These are phyloP conservation scores for Lamprologus speciosus DNA, from an alignment of 2,113 vertebrate species.

Conservation along the genomic window DNA sequence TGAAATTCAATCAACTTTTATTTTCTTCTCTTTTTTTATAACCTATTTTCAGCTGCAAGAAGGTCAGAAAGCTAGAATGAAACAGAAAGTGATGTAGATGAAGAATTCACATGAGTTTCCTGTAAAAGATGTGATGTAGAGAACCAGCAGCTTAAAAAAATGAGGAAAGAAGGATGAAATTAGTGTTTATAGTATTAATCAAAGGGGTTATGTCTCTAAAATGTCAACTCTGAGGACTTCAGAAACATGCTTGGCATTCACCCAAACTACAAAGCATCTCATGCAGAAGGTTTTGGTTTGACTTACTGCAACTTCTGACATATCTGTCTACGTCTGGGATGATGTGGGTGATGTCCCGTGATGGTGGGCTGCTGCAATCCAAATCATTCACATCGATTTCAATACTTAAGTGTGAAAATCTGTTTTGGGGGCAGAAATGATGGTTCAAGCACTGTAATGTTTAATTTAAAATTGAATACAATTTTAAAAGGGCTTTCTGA, in stretches of 20 bases:
- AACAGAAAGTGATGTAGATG: background rate
- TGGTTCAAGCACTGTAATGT: background rate
- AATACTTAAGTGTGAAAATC: background rate
- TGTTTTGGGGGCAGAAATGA: background rate
- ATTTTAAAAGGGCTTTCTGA: background rate
- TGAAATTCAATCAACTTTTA: background rate
- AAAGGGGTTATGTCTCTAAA: background rate
- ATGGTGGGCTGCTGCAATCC: background rate
- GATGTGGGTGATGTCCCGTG: background rate
- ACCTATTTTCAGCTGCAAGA: background rate
- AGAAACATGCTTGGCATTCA: background rate
- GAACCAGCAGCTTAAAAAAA: background rate
- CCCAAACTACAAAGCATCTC: background rate
- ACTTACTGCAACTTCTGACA: background rate
- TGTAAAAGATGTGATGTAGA: background rate
- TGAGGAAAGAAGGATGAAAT: background rate
- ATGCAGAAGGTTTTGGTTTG: background rate
- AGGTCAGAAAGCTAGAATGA: background rate
- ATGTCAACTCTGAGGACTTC: background rate
- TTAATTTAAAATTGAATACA: background rate
- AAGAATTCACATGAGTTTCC: background rate
- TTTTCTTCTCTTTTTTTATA: background rate
- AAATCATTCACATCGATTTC: background rate
- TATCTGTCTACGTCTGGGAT: background rate
- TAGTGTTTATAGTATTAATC: background rate